These are phyloP conservation scores for Cnemophilus loriae DNA, from an alignment of 2,113 vertebrate genomes.

Conservation along the genomic window DNA sequence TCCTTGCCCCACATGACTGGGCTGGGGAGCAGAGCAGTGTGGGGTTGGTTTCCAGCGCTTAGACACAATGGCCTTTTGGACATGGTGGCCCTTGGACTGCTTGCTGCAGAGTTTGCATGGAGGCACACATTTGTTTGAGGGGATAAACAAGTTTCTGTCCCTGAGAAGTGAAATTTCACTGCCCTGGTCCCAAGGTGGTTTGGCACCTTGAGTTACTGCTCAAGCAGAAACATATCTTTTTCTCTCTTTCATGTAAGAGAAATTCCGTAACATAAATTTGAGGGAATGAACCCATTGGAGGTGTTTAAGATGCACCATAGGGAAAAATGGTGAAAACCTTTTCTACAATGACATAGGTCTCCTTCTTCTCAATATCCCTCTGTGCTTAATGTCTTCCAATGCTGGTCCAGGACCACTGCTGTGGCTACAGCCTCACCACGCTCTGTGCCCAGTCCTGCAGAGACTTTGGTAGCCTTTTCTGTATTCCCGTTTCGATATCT, in stretches of 20 bases:
- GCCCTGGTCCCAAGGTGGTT: background rate
- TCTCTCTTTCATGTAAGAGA: background rate
- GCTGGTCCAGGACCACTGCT: no score
- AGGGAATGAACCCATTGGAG: background rate
- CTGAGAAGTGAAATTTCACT: background rate
- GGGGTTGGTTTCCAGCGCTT: background rate
- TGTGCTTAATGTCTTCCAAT: background rate
- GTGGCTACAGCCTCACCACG: background rate
- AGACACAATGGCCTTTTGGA: fast-evolving
- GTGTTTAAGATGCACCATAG: background rate
- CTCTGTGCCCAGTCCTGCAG: background rate
- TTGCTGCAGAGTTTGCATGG: background rate
- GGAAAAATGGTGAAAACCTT: background rate
- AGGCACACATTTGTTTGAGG: background rate
- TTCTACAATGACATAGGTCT: background rate
- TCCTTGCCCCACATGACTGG: fast-evolving
- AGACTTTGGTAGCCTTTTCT: background rate
- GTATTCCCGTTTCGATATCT: fast-evolving
- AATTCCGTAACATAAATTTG: fast-evolving
- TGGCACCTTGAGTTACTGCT: background rate
- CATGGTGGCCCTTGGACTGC: fast-evolving
- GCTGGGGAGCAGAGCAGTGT: fast-evolving
- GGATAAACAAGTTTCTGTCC: background rate
- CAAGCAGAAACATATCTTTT: background rate
- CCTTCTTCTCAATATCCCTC: background rate